Base-by-base conservation (phyloP, 2,113 vertebrate species). In the Festucalex cinctus region DNA sequence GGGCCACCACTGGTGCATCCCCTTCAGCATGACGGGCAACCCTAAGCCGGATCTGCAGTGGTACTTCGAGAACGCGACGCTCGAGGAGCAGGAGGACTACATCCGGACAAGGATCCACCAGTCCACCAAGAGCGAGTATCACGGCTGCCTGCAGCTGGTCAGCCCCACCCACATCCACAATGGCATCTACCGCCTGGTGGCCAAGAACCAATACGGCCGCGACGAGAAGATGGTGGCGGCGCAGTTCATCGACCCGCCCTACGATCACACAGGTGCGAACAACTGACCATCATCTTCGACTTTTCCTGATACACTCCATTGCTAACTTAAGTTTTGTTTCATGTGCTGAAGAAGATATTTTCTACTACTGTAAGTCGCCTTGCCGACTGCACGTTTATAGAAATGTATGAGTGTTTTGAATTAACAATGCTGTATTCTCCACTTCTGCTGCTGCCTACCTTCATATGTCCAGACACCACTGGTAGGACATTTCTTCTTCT, bases 1-100 rank as follows among this genome's bases (percentile, higher is more conserved):
- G 61, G 92, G 94, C 90, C 96, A 97, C 86, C 94, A 97, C 88
- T 99, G 97, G 97, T 99, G 97, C 90, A 98, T 99, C 84, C 95
- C 95, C 58, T 99, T 99, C 92, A 96, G 92, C 80, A 94, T 99
- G 88, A 95, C 89, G 1, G 96, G 96, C 59, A 99, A 98, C 81
- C 97, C 97, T 65, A 93, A 93, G 73, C 96, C 96, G 3, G 83
- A 91, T 48, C 79, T 98, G 81, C 92, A 93, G 86, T 99, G 97
- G 97, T 95, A 95, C 87, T 93, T 96, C 65, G 83, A 94, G 6
- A 93, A 94, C 71, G 65, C 73, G 70, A 83, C 89, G 17, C 84
- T 99, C 68, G 87, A 93, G 66, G 96, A 99, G 74, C 94, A 94
- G 66, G 91, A 94, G 66, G 91, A 93, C 79, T 96, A 93, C 88